These are phyloP conservation scores for Syngnathus typhle DNA, from an alignment of 2,113 vertebrate species.

Conservation along the genomic window DNA sequence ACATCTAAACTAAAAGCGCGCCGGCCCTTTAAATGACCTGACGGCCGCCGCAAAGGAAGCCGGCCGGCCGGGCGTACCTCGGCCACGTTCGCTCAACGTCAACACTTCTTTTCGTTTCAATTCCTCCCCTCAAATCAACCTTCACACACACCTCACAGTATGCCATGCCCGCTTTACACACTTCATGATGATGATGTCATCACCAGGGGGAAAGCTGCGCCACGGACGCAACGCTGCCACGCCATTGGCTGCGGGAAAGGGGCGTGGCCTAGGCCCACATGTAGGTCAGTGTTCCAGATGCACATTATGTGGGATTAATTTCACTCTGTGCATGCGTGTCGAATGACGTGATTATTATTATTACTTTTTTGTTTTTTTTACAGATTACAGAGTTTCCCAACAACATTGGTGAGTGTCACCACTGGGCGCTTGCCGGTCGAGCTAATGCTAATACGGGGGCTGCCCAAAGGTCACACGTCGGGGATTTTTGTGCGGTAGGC, in stretches of 20 bases:
- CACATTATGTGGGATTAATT: constrained; percentile 48
- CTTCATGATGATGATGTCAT: not conserved
- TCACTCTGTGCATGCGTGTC: not conserved
- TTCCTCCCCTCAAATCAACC: not conserved
- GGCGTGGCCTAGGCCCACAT: constrained; percentile 31
- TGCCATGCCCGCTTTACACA: not conserved
- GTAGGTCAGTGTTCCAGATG: constrained; percentile 54
- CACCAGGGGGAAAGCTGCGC: not conserved
- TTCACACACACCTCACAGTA: not conserved
- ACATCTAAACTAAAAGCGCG: not conserved
- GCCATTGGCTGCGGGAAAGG: constrained; percentile 14
- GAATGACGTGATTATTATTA: not conserved
- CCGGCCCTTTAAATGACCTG: not conserved
- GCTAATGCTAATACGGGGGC: not conserved
- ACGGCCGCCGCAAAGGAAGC: too few relatives aligned
- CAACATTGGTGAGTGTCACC: not conserved
- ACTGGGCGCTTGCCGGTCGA: not conserved
- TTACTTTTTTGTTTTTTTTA: not conserved
- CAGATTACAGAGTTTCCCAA: not conserved
- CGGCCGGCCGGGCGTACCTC: too few relatives aligned
- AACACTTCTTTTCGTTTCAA: too few relatives aligned
- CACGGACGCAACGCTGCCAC: not conserved
- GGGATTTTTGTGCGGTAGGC: too few relatives aligned
- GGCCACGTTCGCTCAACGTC: too few relatives aligned
- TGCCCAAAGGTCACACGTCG: not conserved